Evolutionary conservation across 2,797 vertebrate genomes (phyloP).

Genomic region (Alcedo atthis): DNA sequence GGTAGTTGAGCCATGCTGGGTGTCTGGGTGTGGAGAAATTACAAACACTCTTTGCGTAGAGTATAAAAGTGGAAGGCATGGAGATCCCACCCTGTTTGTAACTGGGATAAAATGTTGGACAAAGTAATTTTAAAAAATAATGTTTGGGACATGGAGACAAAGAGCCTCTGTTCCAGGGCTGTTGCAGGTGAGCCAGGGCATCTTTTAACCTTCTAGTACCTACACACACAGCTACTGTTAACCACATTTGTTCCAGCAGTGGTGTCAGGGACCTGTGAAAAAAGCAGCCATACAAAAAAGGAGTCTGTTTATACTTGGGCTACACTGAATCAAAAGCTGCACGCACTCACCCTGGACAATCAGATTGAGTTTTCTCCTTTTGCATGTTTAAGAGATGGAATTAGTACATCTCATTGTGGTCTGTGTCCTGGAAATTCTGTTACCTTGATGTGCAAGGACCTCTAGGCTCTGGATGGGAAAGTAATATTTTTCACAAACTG

Average conservation of each 20-base stretch:
- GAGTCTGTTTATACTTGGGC: fast-evolving
- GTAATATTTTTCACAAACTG: not conserved
- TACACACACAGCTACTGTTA: not conserved
- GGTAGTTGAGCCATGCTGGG: not conserved
- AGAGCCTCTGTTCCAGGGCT: not conserved
- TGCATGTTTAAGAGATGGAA: not conserved
- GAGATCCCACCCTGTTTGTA: not conserved
- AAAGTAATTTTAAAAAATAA: not conserved
- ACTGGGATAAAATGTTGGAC: not conserved
- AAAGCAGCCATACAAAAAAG: fast-evolving
- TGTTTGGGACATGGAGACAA: not conserved
- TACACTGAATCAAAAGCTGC: not conserved
- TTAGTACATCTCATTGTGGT: not conserved
- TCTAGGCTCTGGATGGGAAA: not conserved
- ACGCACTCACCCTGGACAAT: not conserved
- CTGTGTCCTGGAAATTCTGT: not conserved
- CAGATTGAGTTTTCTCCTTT: not conserved
- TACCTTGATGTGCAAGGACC: not conserved
- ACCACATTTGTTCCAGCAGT: not conserved
- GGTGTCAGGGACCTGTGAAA: not conserved
- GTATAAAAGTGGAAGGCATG: not conserved
- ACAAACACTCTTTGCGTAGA: not conserved
- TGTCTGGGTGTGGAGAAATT: not conserved
- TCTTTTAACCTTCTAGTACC: not conserved
- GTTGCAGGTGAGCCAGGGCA: not conserved